phyloP scores from a whole-genome alignment of 1,140 invertebrate genomes.

The Wiebesia pumilae region DNA sequence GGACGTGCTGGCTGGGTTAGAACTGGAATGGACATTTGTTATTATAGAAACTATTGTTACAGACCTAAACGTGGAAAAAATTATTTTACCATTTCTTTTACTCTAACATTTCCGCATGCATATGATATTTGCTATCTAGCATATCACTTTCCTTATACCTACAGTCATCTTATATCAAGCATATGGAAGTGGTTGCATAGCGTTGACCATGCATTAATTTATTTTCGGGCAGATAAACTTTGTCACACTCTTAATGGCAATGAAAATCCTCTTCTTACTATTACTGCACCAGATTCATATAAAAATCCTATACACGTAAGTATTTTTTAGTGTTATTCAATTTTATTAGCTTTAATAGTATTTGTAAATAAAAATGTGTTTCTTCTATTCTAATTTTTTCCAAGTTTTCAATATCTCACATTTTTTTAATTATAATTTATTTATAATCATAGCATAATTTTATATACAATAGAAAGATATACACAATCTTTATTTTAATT shows the following conservation, averaged over 20 bases:
- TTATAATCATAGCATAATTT: too few relatives aligned
- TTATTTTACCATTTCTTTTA: slow-evolving; percentile 90
- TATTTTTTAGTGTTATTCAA: slow-evolving; percentile 26
- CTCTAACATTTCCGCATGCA: slow-evolving; percentile 84
- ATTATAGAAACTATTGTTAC: slow-evolving; percentile 84
- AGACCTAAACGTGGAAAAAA: slow-evolving; percentile 76
- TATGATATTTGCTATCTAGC: slow-evolving; percentile 92
- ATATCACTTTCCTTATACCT: slow-evolving; percentile 94
- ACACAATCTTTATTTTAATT: too few relatives aligned
- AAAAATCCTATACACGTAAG: slow-evolving; percentile 77
- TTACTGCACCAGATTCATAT: slow-evolving; percentile 81
- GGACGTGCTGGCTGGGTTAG: slow-evolving; percentile 84
- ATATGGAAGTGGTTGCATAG: slow-evolving; percentile 79
- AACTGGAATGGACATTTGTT: slow-evolving; percentile 86
- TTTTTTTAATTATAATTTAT: too few relatives aligned
- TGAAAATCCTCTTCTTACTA: slow-evolving; percentile 85
- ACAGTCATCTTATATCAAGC: slow-evolving; percentile 83
- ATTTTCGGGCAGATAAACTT: slow-evolving; percentile 80
- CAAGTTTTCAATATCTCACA: too few relatives aligned
- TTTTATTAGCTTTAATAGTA: background rate
- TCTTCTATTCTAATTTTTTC: slow-evolving; percentile 1
- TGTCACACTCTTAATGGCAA: slow-evolving; percentile 86
- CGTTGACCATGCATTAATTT: slow-evolving; percentile 65
- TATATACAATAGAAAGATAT: too few relatives aligned
- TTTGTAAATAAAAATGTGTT: background rate